Evolutionary conservation across 2,113 vertebrate species (phyloP), one percentile per base, ranked within the genome.

Genomic region (Bucco capensis): DNA sequence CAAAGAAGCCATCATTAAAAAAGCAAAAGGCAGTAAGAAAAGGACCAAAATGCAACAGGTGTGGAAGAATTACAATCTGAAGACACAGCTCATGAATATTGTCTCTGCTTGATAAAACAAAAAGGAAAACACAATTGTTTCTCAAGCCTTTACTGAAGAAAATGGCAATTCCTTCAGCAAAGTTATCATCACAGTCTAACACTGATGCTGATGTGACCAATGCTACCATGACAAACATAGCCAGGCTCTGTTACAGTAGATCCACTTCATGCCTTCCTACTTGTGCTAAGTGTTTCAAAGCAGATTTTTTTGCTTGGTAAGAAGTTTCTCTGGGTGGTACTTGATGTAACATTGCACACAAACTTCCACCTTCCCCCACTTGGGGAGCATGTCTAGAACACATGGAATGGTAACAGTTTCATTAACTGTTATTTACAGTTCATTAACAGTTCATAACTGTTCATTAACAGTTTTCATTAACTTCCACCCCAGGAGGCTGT

Each of bases 261-360:
- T 11, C 49, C 40, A n/a, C 83, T 44, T 3, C 6, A 9, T 3
- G n/a, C 46, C 27, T 8, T 54, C 54, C 37, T 77, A 61, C 3
- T 12, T 35, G n/a, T 13, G 35, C 64, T 25, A 67, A 33, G 61
- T 0, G 1, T 64, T 19, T 49, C 49, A 0, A 3, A 22, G 5
- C 70, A 86, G 46, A 8, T 18, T 14, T 14, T 56, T 40, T 24
- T 21, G 11, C 56, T 66, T 22, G 69, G 23, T 33, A 49, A 25
- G 60, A 54, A 73, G 49, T 8, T 38, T 76, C 35, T 47, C 66
- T 23, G 33, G 37, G 38, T 4, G 3, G 5, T 28, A 35, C 5
- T 11, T 13, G 30, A 47, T 15, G 30, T 11, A 23, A 6, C 10
- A 19, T 42, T 8, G 18, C 70, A 40, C 56, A 78, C 10, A 66